A percentile compares a stretch with the other conserved stretches of the same genome.
Conservation (phyloP, 2,888 invertebrate species). For the Syrphus vitripennis region DNA sequence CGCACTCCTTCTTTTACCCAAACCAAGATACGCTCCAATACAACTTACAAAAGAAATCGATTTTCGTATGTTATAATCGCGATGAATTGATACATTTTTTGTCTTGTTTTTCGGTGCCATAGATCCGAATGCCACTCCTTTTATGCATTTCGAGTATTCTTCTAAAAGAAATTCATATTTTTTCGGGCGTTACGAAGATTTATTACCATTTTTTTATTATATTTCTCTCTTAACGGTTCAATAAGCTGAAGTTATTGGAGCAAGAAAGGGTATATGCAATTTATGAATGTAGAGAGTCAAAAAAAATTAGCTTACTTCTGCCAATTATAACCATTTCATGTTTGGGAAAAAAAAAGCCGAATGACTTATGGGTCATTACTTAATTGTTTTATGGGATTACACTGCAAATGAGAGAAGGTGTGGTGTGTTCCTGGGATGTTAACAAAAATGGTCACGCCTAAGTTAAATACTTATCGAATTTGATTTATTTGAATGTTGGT, state of each 20-base stretch:
- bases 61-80: not conserved
- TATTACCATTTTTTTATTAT: conserved; percentile 16
- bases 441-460: not conserved
- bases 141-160: not conserved
- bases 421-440: not conserved
- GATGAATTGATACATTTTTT: not conserved
- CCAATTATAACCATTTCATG: conserved; percentile 35
- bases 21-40: not conserved
- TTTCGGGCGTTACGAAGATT: conserved; percentile 43
- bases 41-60: not conserved
- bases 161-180: conserved; percentile 4
- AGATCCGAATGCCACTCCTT: conserved; percentile 5
- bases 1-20: not conserved
- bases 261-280: not conserved
- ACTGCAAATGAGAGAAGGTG: not conserved
- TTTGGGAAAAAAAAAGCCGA: not conserved
- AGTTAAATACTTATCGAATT: not conserved
- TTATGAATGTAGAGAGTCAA: not conserved
- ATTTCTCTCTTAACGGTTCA: conserved; percentile 46
- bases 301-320: conserved; percentile 32
- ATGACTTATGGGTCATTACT: conserved; percentile 46
- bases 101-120: not conserved
- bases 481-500: not conserved
- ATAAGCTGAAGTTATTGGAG: conserved; percentile 29
- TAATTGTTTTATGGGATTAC: conserved; percentile 33